Base-by-base conservation (phyloP, 2,888 invertebrate genomes). In the Cordilura impudica region DNA sequence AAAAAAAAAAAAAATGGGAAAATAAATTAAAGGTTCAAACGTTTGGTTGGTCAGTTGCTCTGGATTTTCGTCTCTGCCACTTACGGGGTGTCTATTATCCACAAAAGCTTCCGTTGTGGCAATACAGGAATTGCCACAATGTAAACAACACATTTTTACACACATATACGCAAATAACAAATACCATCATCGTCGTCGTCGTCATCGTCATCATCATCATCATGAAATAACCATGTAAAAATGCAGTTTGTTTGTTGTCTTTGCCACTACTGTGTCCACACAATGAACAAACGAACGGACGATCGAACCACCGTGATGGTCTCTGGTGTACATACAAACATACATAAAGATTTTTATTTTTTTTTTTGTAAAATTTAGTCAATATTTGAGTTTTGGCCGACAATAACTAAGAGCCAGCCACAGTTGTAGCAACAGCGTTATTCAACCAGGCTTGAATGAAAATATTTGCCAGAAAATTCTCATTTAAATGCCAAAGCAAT, bases 351-450 rank as follows among this genome's bases (percentile, higher is more conserved):
- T 19, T 45, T 51, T 39, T 23, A 8, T 5, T 29, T 58, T 18
- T 58, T 58, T 56, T 43, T 51, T 10, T 16, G 1, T 74, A 63
- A 71, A 71, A 79, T 79, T 75, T 75, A 75, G 79, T 75, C 71
- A 79, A 79, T 79, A 79, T 79, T 79, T 79, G 79, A 66, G 56
- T 79, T 79, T 79, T 75, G 79, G 75, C 75, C 75, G 61, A 75
- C 79, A 79, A 79, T 66, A 79, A 67, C 51, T 61, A 79, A 61
- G 54, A 75, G 49, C 35, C 66, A 66, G 75, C 75, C 45, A 16
- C 78, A 63, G 69, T 45, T 23, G 35, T 70, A 19, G 53, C 51
- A 67, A 35, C 65, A 56, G 18, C 45, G 14, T 8, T 49, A 66
- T n/a, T 53, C 35, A 70, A 70, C 29, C 73, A 66, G 78, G 45